Conservation (phyloP, 1,140 invertebrate species). For the Saccostrea echinata region DNA sequence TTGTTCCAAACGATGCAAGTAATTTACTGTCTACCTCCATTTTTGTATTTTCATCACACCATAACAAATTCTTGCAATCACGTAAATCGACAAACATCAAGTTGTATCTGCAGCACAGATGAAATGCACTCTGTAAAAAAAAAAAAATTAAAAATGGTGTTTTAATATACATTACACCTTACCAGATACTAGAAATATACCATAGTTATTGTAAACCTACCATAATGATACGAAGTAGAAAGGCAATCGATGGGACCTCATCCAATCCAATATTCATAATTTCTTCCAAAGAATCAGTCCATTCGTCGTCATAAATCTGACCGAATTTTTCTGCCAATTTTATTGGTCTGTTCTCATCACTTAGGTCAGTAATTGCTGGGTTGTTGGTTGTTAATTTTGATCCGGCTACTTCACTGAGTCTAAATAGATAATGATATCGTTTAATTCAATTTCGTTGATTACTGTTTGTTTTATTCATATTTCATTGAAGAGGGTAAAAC, state of each 20-base stretch:
- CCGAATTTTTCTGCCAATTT: slow-evolving; percentile 16
- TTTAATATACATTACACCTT: not conserved
- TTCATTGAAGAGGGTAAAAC: no score
- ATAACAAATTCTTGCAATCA: not conserved
- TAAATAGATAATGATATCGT: not conserved
- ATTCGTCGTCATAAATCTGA: not conserved
- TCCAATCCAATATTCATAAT: not conserved
- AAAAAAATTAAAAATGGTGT: not conserved
- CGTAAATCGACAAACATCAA: not conserved
- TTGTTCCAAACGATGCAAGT: no score
- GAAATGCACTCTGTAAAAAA: not conserved
- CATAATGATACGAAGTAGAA: not conserved
- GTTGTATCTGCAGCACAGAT: not conserved
- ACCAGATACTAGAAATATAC: no score
- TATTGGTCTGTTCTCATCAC: not conserved
- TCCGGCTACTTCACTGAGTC: not conserved
- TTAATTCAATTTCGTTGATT: no score
- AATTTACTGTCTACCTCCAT: not conserved
- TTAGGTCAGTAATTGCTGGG: not conserved
- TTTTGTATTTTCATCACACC: not conserved
- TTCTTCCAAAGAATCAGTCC: slow-evolving; percentile 6
- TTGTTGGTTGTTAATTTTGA: not conserved
- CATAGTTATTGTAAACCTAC: not conserved
- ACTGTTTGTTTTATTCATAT: no score
- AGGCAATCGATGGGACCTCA: not conserved